phyloP scores from a whole-genome alignment of 2,888 invertebrate species.

The Zygaena filipendulae region DNA sequence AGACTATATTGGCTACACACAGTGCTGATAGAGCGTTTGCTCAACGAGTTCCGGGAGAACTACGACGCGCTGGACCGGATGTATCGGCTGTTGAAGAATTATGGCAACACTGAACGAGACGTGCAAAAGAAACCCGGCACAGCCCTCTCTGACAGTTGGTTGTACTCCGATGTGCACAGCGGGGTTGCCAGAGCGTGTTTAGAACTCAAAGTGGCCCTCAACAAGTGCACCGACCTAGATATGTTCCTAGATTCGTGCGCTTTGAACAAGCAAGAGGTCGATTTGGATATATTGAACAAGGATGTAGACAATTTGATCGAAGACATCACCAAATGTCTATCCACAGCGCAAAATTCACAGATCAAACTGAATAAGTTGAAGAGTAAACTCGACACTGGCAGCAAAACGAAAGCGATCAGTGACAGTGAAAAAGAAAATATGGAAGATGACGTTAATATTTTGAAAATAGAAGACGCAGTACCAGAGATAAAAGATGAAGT shows the following conservation, averaged over 20 bases:
- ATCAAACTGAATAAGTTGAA: conserved; percentile 46
- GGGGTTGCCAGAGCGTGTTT: conserved; percentile 41
- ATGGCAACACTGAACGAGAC: conserved; percentile 28
- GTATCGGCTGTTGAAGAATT: conserved; percentile 51
- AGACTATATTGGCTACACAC: conserved; percentile 51
- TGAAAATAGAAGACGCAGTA: conserved; percentile 42
- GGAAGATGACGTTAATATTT: conserved; percentile 23
- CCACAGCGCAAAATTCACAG: conserved; percentile 41
- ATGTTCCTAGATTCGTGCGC: conserved; percentile 54
- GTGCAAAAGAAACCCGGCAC: conserved; percentile 31
- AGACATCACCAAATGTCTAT: conserved; percentile 37
- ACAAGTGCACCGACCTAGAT: conserved; percentile 47
- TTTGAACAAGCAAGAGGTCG: conserved; percentile 39
- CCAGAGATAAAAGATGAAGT: conserved; percentile 54
- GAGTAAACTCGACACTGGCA: conserved; percentile 27
- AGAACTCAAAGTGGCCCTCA: conserved; percentile 44
- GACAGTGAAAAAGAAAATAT: conserved; percentile 22
- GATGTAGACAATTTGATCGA: conserved; percentile 52
- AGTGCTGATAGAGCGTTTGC: conserved; percentile 30
- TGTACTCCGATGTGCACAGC: conserved; percentile 53
- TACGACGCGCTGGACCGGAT: conserved; percentile 42
- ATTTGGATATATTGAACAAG: conserved; percentile 37
- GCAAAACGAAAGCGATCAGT: conserved; percentile 17
- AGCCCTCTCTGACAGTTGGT: conserved; percentile 40
- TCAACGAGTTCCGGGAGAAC: conserved; percentile 34